Conservation (phyloP, 2,113 vertebrate genomes). For the Rallus limicola region DNA sequence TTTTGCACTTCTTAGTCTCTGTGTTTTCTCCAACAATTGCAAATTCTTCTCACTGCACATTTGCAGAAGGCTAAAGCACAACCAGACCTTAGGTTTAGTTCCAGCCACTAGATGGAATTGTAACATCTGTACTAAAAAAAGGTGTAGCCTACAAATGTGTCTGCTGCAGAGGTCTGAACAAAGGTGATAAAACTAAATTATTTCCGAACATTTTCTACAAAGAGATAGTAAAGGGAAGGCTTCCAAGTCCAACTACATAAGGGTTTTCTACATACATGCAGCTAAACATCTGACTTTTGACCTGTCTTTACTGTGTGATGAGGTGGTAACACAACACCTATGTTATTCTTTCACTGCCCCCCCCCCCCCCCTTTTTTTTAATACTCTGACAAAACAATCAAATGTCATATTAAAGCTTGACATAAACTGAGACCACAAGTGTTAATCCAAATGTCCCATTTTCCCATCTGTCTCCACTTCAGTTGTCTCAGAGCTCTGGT, state of each 20-base stretch:
- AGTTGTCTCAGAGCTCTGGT: not conserved
- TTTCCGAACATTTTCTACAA: not conserved
- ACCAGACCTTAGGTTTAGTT: not conserved
- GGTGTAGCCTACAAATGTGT: not conserved
- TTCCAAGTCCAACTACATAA: not conserved
- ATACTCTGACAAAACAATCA: not conserved
- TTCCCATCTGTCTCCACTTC: not conserved
- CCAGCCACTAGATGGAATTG: not conserved
- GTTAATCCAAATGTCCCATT: not conserved
- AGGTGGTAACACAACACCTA: not conserved
- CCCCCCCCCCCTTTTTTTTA: not conserved
- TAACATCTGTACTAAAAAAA: not conserved
- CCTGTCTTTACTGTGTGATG: not conserved
- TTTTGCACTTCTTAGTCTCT: not conserved
- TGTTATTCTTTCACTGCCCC: not conserved
- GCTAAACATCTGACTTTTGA: not conserved
- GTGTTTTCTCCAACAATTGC: not conserved
- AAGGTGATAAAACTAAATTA: not conserved
- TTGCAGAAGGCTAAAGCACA: not conserved
- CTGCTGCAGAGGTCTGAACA: not conserved
- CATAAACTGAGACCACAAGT: not conserved
- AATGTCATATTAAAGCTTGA: not conserved
- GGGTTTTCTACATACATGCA: not conserved
- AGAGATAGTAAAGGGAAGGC: not conserved
- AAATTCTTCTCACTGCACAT: not conserved